Conservation (phyloP, 2,113 vertebrate genomes). For the Micromys minutus region DNA sequence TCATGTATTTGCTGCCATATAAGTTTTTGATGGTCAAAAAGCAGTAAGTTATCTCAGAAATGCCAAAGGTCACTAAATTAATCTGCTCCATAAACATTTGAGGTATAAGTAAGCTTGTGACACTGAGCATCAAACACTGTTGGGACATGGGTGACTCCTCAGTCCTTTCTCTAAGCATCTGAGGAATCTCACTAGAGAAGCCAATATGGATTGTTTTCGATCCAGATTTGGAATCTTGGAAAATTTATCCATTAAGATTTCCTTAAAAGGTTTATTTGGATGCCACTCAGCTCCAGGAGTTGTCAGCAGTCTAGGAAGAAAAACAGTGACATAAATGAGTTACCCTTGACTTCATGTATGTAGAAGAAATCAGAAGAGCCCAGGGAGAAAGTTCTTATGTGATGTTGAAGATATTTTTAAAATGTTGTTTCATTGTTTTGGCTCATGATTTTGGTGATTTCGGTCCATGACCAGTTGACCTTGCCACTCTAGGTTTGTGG, state of each 20-base stretch:
- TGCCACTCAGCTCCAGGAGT: neutral
- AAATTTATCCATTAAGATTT: slow-evolving; percentile 20
- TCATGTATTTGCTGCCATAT: neutral
- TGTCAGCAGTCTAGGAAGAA: neutral
- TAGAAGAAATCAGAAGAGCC: slow-evolving; percentile 13
- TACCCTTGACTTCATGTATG: neutral
- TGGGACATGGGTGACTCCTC: neutral
- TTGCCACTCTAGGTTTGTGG: neutral
- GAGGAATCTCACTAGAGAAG: neutral
- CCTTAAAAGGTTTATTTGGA: neutral
- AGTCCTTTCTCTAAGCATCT: neutral
- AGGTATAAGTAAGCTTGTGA: neutral
- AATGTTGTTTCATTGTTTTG: neutral
- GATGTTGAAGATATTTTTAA: neutral
- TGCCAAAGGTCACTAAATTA: slow-evolving; percentile 10
- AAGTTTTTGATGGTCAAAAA: slow-evolving; percentile 30
- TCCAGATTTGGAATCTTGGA: neutral
- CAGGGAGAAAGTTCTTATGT: neutral
- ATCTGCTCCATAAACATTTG: neutral
- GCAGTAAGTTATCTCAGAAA: slow-evolving; percentile 33
- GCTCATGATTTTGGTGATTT: neutral
- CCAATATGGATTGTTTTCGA: neutral
- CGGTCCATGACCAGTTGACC: no score
- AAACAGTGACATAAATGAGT: neutral
- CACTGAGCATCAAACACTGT: neutral